Evolutionary conservation across 2,888 invertebrate genomes (phyloP).

Genomic region (Cenopis cana): DNA sequence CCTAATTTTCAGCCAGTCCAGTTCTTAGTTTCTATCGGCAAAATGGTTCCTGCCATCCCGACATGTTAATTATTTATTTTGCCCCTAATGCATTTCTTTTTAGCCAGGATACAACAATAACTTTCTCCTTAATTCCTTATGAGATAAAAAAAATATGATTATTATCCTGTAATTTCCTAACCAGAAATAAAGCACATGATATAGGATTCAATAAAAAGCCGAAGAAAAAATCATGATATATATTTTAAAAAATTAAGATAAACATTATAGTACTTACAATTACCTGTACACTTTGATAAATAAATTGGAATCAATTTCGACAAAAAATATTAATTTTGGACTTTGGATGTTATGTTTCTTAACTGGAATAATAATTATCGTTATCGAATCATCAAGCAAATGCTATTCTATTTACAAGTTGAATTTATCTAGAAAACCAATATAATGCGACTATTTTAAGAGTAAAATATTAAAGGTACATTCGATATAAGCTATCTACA

Average conservation of each 20-base stretch:
- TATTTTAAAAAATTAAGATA: constrained; percentile 82
- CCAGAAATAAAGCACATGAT: too few species aligned
- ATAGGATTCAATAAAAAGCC: constrained; percentile 58
- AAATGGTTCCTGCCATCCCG: too few species aligned
- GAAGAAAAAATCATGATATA: constrained; percentile 78
- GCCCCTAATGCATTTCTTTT: too few species aligned
- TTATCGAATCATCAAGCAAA: constrained; percentile 55
- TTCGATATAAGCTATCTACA: constrained; percentile 65
- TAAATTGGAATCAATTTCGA: constrained; percentile 72
- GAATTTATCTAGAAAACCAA: constrained; percentile 51
- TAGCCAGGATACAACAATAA: too few species aligned
- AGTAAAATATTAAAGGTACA: constrained; percentile 66
- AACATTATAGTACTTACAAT: constrained; percentile 80
- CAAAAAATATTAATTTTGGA: constrained; percentile 69
- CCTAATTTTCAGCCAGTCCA: too few species aligned
- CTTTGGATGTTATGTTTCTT: constrained; percentile 66
- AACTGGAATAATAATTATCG: constrained; percentile 61
- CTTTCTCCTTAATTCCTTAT: too few species aligned
- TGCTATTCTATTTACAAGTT: constrained; percentile 65
- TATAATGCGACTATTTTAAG: constrained; percentile 48
- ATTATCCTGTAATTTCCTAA: too few species aligned
- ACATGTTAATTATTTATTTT: too few species aligned
- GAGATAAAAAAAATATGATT: too few species aligned
- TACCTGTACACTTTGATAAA: constrained; percentile 82
- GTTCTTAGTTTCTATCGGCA: too few species aligned